A percentile compares a stretch with the other conserved stretches of the same genome.
Conservation (phyloP, 2,888 invertebrate species). For the Hybos culiciformis region DNA sequence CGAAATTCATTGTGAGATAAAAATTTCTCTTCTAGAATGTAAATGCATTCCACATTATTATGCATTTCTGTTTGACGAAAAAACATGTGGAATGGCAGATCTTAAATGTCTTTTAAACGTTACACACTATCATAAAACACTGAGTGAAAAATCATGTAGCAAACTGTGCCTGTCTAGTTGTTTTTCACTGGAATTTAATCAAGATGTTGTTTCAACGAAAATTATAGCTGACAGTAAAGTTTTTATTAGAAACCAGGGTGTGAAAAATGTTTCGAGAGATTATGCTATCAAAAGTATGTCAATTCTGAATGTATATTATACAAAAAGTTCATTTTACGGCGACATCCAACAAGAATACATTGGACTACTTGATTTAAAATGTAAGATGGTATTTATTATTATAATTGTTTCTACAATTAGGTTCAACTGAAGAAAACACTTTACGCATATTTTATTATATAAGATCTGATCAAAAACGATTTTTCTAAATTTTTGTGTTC, state of each 20-base stretch:
- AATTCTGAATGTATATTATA: constrained; percentile 54
- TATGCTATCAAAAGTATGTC: constrained; percentile 45
- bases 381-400: too few species aligned
- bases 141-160: constrained; percentile 39
- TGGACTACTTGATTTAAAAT: too few species aligned
- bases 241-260: constrained; percentile 23
- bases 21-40: not conserved
- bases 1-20: not conserved
- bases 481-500: too few species aligned
- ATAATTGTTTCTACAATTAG: too few species aligned
- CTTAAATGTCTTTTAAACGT: not conserved
- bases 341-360: constrained; percentile 65
- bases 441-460: too few species aligned
- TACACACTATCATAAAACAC: too few species aligned
- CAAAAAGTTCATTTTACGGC: constrained; percentile 54
- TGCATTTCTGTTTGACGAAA: not conserved
- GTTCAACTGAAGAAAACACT: too few species aligned
- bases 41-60: not conserved
- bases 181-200: constrained; percentile 48
- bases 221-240: too few species aligned
- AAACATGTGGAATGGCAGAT: not conserved
- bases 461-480: too few species aligned
- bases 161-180: constrained; percentile 65
- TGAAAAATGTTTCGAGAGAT: constrained; percentile 13
- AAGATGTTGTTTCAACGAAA: constrained; percentile 39